Conservation (phyloP, 2,797 vertebrate species). For the Sebastes oblongus region DNA sequence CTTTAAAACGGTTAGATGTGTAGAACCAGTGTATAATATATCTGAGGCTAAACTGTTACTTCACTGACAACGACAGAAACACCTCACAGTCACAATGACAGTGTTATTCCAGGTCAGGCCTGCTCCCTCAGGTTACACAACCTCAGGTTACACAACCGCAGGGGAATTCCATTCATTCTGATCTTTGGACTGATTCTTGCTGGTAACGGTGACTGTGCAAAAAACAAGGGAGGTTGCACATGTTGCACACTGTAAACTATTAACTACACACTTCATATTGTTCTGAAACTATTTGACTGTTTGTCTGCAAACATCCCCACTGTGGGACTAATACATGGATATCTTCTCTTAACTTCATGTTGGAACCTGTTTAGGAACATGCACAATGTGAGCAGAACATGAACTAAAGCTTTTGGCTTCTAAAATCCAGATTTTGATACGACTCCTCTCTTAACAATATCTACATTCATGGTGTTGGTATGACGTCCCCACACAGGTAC, state of each 20-base stretch:
- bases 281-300: not conserved
- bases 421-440: no score
- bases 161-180: not conserved
- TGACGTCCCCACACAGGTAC: conserved; percentile 62
- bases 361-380: not conserved
- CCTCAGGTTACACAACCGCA: not conserved
- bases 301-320: no score
- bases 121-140: not conserved
- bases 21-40: not conserved
- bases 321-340: no score
- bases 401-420: not conserved
- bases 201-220: not conserved
- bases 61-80: not conserved
- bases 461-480: conserved; percentile 80
- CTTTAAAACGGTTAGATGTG: not conserved
- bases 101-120: not conserved
- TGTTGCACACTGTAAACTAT: not conserved
- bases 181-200: conserved; percentile 1
- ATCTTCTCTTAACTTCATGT: no score
- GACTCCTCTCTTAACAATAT: conserved; percentile 46
- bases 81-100: no score
- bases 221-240: not conserved
- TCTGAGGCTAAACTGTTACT: not conserved
- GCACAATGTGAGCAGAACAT: not conserved
- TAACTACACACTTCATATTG: not conserved